Base-by-base conservation (phyloP, 2,113 vertebrate genomes). In the Hystrix brachyura region DNA sequence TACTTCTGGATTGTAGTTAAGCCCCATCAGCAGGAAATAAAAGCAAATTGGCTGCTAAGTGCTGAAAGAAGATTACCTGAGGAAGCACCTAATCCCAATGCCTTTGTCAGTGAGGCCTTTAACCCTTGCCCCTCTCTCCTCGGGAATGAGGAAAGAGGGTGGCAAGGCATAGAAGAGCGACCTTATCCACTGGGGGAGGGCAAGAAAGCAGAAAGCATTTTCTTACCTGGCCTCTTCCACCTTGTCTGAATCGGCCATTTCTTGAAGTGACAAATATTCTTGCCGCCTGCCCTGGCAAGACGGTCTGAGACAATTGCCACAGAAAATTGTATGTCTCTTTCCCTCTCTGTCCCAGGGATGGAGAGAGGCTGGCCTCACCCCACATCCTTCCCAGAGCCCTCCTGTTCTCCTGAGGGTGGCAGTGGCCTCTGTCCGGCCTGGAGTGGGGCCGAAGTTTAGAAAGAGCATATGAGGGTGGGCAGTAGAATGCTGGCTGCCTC, bases 61-160 rank as follows among this genome's bases (percentile, higher is more conserved):
- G 62, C 94, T 95, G 71, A 53, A 9, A 92, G 65, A 55, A 91
- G 88, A 84, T 87, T 91, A 90, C 72, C 92, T 13, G 46, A 94
- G 91, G 85, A 97, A 96, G 53, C 2, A 0, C 55, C 55, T 96
- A 86, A 94, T 90, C 64, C 91, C 43, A 3, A 13, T 12, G 93
- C 80, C 72, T 93, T 95, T 84, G 76, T 71, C 85, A 71, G 19
- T 38, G 62, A 92, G 51, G 55, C 32, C 18, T 67, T 93, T 89
- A 76, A 83, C 86, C 62, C 67, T 53, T 64, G 43, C 7, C 48
- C 27, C 64, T 85, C 43, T 13, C 43, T 67, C 51, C 34, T 15
- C n/a, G 23, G 38, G 48, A 60, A 48, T n/a, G 48, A 60, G 62
- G 69, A 53, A 10, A 81, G n/a, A 60, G 23, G 4, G 27, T 17